Conservation (phyloP, 2,113 vertebrate species). For the Meles meles region DNA sequence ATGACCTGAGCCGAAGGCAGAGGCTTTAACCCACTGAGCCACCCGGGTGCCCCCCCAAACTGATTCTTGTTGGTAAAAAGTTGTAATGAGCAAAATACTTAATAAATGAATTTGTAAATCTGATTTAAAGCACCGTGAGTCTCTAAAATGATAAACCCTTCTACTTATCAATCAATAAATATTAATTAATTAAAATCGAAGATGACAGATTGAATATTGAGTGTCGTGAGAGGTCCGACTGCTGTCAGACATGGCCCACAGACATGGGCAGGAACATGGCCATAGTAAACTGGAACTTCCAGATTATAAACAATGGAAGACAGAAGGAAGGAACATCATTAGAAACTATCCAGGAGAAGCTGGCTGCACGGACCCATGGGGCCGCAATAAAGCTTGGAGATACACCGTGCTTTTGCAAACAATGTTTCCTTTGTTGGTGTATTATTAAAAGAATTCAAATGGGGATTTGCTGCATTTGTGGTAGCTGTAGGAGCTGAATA, state of each 20-base stretch:
- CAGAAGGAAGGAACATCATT: constrained; percentile 92
- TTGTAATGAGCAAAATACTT: neutral
- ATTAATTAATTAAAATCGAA: neutral
- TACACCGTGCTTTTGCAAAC: constrained; percentile 87
- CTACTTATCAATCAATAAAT: neutral
- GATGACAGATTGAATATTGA: neutral
- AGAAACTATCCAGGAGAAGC: constrained; percentile 86
- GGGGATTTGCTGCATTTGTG: constrained; percentile 93
- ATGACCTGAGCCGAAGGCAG: no score
- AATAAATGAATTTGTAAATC: neutral
- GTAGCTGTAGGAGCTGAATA: constrained; percentile 93
- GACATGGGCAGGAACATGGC: constrained; percentile 78
- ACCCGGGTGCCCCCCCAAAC: no score
- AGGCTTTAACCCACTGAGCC: no score
- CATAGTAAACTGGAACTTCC: constrained; percentile 88
- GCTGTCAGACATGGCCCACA: constrained; percentile 79
- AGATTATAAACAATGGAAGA: constrained; percentile 91
- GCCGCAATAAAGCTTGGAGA: constrained; percentile 95
- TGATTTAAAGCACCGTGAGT: neutral
- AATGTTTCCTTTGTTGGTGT: constrained; percentile 83
- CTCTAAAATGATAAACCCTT: neutral
- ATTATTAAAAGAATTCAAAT: constrained; percentile 90
- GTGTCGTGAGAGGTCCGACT: neutral
- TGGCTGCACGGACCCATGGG: constrained; percentile 92
- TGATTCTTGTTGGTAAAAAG: constrained; percentile 12